Evolutionary conservation across 2,113 vertebrate genomes (phyloP), one percentile per base, ranked within the genome.

Genomic region (Platichthys stellatus): DNA sequence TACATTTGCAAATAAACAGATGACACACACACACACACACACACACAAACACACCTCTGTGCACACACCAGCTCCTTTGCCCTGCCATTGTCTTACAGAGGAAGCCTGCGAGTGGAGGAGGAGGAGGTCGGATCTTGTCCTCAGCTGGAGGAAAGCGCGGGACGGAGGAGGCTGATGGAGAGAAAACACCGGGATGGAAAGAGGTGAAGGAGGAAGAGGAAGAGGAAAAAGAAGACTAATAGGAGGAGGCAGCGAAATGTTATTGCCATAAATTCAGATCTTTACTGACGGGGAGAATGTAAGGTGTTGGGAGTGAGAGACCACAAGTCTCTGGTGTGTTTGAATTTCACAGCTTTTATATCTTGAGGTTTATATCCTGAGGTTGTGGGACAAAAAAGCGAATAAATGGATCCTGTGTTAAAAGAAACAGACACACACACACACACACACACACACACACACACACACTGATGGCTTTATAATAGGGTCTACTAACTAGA

Each of bases 41-140:
- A 68, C 24, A 53, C 3, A 38, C 58, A 59, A 26, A 53, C 23
- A 68, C 2, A 11, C 20, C 6, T 23, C 49, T 67, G 15, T 63
- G 15, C 58, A 58, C 54, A 81, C 72, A 76, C 56, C 56, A 72
- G 43, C 18, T 81, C 69, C 23, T 69, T 74, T 84, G 80, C 82
- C 75, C 76, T 78, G 45, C 81, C 69, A 88, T 91, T 92, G 91
- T 91, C 76, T 90, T 68, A 58, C 64, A 89, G 74, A 90, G 91
- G 87, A 91, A 89, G 80, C 80, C 62, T 58, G 57, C 6, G 28
- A 78, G 66, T 31, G 40, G 67, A 83, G 76, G 69, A 82, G 54
- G 76, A 45, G 62, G 62, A 31, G 31, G 12, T 80, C 47, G 47
- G 59, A 47, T 60, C 62, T 66, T 56, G 63, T 86, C 82, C 67